phyloP scores from a whole-genome alignment of 1,140 invertebrate species.

The Nasonia longicornis region DNA sequence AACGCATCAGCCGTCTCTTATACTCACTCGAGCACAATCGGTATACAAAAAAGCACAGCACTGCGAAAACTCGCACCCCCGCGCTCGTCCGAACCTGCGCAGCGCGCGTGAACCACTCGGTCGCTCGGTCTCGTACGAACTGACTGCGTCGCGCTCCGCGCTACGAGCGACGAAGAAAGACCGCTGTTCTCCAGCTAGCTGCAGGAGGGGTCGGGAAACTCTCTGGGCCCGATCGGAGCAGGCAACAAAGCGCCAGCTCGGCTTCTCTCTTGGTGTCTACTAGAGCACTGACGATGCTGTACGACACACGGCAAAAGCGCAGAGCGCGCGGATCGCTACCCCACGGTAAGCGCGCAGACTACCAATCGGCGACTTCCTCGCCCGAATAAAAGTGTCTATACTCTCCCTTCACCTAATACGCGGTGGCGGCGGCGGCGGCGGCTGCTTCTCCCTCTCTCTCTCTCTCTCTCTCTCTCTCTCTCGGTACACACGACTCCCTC shows the following conservation, averaged over 20 bases:
- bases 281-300: neutral
- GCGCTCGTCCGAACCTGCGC: neutral
- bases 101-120: neutral
- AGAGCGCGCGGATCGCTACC: neutral
- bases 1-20: too few relatives aligned
- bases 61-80: neutral
- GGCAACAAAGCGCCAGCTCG: too few relatives aligned
- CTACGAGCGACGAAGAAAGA: neutral
- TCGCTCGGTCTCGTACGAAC: neutral
- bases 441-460: slow-evolving; percentile 5
- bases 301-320: too few relatives aligned
- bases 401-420: slow-evolving; percentile 41
- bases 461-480: neutral
- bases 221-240: too few relatives aligned
- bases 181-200: neutral
- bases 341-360: neutral
- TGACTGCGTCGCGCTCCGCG: neutral
- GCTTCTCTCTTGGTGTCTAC: too few relatives aligned
- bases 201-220: too few relatives aligned
- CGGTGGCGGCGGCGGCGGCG: neutral
- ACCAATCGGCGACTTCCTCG: slow-evolving; percentile 43
- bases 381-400: slow-evolving; percentile 28
- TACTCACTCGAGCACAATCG: too few relatives aligned
- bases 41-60: neutral
- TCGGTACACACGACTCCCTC: neutral